Percentiles rank a stretch among this genome's conserved stretches.
phyloP scores from a whole-genome alignment of 2,888 invertebrate genomes.

The Caenorhabditis japonica region DNA sequence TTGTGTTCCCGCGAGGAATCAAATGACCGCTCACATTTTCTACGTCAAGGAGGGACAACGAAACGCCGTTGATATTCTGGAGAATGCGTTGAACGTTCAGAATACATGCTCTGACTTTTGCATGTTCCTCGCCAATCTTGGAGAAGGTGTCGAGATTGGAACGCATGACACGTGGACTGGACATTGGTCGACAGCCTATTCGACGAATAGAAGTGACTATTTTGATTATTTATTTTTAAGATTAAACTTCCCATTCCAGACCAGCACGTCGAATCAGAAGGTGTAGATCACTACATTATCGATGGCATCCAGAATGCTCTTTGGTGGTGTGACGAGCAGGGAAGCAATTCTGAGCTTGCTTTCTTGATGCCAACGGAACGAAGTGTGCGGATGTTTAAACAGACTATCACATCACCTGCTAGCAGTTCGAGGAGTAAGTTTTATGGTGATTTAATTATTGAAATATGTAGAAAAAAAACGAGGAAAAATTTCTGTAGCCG shows the following conservation, averaged over 20 bases:
- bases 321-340: conserved; percentile 67
- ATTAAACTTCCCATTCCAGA: conserved; percentile 42
- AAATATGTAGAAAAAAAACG: no score
- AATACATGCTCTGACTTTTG: conserved; percentile 81
- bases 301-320: conserved; percentile 73
- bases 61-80: conserved; percentile 85
- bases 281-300: conserved; percentile 69
- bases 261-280: conserved; percentile 55
- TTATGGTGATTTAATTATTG: no score
- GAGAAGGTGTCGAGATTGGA: conserved; percentile 88
- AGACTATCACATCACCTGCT: conserved; percentile 62
- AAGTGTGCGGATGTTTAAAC: conserved; percentile 64
- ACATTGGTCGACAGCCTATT: conserved; percentile 85
- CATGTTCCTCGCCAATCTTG: conserved; percentile 84
- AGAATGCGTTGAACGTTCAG: conserved; percentile 82
- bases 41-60: conserved; percentile 91
- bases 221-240: not conserved
- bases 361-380: conserved; percentile 86
- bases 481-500: no score
- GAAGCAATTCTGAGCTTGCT: conserved; percentile 84
- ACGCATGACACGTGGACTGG: conserved; percentile 96
- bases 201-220: conserved; percentile 62
- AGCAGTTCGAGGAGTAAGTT: conserved; percentile 49
- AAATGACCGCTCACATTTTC: conserved; percentile 93
- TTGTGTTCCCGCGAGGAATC: conserved; percentile 81